These are phyloP conservation scores for Myopa tessellatipennis DNA, from an alignment of 2,888 invertebrate species.

Conservation along the genomic window DNA sequence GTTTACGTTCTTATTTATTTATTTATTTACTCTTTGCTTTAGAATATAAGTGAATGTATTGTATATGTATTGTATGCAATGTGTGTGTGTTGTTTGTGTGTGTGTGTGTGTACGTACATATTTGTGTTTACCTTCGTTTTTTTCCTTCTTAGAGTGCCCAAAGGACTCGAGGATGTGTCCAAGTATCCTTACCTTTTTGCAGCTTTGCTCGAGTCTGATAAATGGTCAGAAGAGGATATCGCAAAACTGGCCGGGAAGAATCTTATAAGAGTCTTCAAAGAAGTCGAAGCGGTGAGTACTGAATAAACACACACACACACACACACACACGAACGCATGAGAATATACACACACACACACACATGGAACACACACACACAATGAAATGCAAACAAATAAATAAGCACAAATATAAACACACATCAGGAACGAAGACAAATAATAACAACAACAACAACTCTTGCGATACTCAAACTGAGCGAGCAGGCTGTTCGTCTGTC, in stretches of 20 bases:
- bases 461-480: neutral
- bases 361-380: neutral
- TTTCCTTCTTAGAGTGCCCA: conserved; percentile 70
- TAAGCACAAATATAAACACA: neutral
- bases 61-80: neutral
- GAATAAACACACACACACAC: conserved; percentile 53
- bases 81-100: neutral
- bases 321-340: neutral
- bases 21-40: conserved; percentile 16
- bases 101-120: neutral
- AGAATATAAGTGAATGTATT: neutral
- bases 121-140: conserved; percentile 14
- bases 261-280: conserved; percentile 82
- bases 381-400: neutral
- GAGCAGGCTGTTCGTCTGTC: neutral
- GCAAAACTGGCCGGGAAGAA: conserved; percentile 86
- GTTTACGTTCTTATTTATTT: conserved; percentile 11
- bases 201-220: conserved; percentile 81
- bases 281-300: conserved; percentile 80
- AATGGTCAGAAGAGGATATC: conserved; percentile 86
- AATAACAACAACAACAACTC: neutral
- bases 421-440: neutral
- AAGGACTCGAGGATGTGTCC: conserved; percentile 86
- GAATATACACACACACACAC: neutral
- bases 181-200: conserved; percentile 86